A percentile compares a stretch with the other conserved stretches of the same genome.
Evolutionary conservation across 2,888 invertebrate genomes (phyloP).

Genomic region (Meiosimyza decipiens): DNA sequence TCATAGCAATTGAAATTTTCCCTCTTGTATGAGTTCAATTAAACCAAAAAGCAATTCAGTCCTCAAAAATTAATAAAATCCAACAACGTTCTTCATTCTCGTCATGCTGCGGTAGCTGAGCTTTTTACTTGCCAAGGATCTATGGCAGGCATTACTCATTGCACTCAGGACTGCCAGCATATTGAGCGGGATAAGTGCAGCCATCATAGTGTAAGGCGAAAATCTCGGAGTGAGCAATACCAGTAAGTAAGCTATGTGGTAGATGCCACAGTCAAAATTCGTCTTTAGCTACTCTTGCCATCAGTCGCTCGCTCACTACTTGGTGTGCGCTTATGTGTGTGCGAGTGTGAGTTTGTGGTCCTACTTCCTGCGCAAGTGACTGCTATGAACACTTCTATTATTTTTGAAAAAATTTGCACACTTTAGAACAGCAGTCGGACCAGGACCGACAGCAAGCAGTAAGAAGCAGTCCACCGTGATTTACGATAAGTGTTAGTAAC

Average conservation of each 20-base stretch:
- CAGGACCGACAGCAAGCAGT: background rate
- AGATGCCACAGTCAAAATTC: background rate
- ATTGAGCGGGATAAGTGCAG: background rate
- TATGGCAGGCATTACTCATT: slow-evolving; percentile 25
- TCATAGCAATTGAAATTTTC: too few relatives aligned
- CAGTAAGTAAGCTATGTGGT: background rate
- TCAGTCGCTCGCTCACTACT: slow-evolving; percentile 30
- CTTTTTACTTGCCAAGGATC: slow-evolving; percentile 25
- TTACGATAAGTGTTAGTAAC: slow-evolving; percentile 41
- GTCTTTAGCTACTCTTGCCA: slow-evolving; percentile 17
- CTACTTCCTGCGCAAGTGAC: background rate
- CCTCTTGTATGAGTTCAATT: too few relatives aligned
- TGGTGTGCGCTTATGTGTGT: slow-evolving; percentile 29
- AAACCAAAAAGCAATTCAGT: too few relatives aligned
- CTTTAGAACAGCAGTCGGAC: background rate
- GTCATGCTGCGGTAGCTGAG: background rate
- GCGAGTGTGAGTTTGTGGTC: slow-evolving; percentile 25
- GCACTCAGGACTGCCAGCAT: slow-evolving; percentile 13
- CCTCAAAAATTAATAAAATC: too few relatives aligned
- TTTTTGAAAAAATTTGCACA: background rate
- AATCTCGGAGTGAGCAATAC: background rate
- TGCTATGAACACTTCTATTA: background rate
- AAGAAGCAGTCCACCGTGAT: slow-evolving; percentile 31
- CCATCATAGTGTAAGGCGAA: too few relatives aligned
- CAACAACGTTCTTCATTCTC: too few relatives aligned